These are phyloP conservation scores for Sminthurides aquaticus DNA, from an alignment of 2,888 invertebrate species.

Conservation along the genomic window DNA sequence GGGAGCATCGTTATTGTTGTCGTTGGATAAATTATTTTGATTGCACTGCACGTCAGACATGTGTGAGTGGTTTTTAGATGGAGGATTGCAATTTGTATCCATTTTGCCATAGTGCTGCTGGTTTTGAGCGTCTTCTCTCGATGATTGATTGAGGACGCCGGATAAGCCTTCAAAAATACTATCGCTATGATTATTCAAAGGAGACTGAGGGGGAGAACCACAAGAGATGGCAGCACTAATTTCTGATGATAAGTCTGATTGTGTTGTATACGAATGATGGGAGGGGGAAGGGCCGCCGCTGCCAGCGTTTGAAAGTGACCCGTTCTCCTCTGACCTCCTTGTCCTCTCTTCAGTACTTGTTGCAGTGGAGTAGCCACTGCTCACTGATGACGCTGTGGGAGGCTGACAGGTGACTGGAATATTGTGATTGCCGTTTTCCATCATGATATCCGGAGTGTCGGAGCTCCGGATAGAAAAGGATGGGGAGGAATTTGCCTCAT, in stretches of 20 bases:
- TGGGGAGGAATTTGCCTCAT: slow-evolving; percentile 60
- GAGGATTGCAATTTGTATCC: not conserved
- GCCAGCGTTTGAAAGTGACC: slow-evolving; percentile 44
- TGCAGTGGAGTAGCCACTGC: slow-evolving; percentile 44
- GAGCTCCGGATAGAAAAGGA: slow-evolving; percentile 46
- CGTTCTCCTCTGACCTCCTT: slow-evolving; percentile 38
- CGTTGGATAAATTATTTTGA: slow-evolving; percentile 9
- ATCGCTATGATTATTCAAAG: slow-evolving; percentile 50
- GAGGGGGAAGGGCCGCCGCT: slow-evolving; percentile 48
- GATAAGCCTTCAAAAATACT: slow-evolving; percentile 19
- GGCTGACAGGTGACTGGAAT: slow-evolving; percentile 39
- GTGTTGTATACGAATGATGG: slow-evolving; percentile 54
- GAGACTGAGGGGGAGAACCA: slow-evolving; percentile 60
- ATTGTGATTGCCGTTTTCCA: slow-evolving; percentile 33
- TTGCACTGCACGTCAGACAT: slow-evolving; percentile 8
- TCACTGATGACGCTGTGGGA: slow-evolving; percentile 41
- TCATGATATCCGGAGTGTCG: slow-evolving; percentile 35
- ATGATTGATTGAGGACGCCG: slow-evolving; percentile 9
- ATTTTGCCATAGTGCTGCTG: slow-evolving; percentile 7
- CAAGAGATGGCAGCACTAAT: slow-evolving; percentile 71
- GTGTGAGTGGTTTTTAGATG: not conserved
- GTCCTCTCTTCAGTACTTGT: slow-evolving; percentile 39
- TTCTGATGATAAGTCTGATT: slow-evolving; percentile 67
- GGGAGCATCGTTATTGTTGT: slow-evolving; percentile 6
- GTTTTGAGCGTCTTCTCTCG: slow-evolving; percentile 3